A percentile compares a stretch with the other conserved stretches of the same genome.
phyloP scores from a whole-genome alignment of 2,113 vertebrate species.

The Sinosuthora webbiana region DNA sequence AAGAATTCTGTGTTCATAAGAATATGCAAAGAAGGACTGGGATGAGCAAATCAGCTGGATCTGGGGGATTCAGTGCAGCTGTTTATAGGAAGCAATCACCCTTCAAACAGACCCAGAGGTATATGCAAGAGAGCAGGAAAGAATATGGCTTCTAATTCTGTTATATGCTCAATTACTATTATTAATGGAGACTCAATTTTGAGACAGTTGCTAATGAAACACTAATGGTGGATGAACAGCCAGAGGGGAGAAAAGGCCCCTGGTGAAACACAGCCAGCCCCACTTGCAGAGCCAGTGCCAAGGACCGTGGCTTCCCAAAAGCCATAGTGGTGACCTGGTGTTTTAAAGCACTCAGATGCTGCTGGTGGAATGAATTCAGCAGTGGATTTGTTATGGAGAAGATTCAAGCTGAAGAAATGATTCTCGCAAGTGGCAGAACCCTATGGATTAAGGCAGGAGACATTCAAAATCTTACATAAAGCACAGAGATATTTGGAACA shows the following conservation, averaged over 20 bases:
- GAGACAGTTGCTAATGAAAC: neutral
- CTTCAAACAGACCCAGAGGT: neutral
- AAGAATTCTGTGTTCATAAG: neutral
- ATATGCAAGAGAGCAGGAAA: neutral
- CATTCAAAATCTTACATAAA: conserved; percentile 5
- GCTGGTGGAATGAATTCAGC: conserved; percentile 12
- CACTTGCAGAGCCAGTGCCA: neutral
- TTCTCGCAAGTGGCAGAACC: neutral
- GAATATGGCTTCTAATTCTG: conserved; percentile 23
- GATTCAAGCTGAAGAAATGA: neutral
- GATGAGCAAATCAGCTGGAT: neutral
- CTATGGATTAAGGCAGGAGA: conserved; percentile 45
- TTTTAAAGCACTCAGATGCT: conserved; percentile 1
- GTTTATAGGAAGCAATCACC: neutral
- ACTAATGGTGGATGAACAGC: neutral
- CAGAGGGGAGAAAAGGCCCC: neutral
- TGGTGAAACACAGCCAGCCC: neutral
- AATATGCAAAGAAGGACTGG: neutral
- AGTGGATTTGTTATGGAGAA: neutral
- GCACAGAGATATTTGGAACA: neutral
- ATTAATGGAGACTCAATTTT: neutral
- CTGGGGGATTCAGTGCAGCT: neutral
- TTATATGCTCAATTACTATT: neutral
- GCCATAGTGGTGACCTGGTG: neutral
- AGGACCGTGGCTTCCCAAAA: neutral